A percentile compares a stretch with the other conserved stretches of the same genome.
Conservation (phyloP, 2,888 invertebrate species). For the Diloba caeruleocephala region DNA sequence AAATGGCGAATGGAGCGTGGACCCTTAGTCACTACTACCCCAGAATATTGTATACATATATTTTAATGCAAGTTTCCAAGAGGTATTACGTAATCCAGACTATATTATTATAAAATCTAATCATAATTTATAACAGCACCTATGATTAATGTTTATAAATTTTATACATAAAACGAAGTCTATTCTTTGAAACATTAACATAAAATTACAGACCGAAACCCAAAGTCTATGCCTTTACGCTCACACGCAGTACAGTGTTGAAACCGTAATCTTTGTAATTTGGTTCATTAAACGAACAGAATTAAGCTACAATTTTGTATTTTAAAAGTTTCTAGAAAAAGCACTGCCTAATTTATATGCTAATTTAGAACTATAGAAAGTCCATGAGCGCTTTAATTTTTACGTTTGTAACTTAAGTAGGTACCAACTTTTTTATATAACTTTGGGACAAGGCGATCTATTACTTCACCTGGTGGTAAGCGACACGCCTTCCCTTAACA, state of each 20-base stretch:
- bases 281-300: slow-evolving; percentile 15
- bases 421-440: too few species aligned
- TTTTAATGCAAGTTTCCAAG: too few species aligned
- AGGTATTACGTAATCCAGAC: too few species aligned
- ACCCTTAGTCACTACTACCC: too few species aligned
- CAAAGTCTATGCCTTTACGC: slow-evolving; percentile 11
- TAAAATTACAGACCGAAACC: slow-evolving; percentile 32
- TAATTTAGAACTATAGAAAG: slow-evolving; percentile 11
- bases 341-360: slow-evolving; percentile 23
- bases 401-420: too few species aligned
- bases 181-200: slow-evolving; percentile 29
- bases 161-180: slow-evolving; percentile 9
- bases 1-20: too few species aligned
- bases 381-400: slow-evolving; percentile 1
- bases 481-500: too few species aligned
- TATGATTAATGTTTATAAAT: background rate
- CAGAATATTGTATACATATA: too few species aligned
- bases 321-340: slow-evolving; percentile 25
- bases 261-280: slow-evolving; percentile 43
- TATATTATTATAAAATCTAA: too few species aligned
- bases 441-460: too few species aligned
- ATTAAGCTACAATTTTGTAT: slow-evolving; percentile 17
- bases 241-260: slow-evolving; percentile 23
- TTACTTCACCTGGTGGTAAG: too few species aligned
- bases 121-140: background rate